A percentile compares a stretch with the other conserved stretches of the same genome.
Conservation (phyloP, 2,113 vertebrate genomes). For the Mormyrus lacerda region DNA sequence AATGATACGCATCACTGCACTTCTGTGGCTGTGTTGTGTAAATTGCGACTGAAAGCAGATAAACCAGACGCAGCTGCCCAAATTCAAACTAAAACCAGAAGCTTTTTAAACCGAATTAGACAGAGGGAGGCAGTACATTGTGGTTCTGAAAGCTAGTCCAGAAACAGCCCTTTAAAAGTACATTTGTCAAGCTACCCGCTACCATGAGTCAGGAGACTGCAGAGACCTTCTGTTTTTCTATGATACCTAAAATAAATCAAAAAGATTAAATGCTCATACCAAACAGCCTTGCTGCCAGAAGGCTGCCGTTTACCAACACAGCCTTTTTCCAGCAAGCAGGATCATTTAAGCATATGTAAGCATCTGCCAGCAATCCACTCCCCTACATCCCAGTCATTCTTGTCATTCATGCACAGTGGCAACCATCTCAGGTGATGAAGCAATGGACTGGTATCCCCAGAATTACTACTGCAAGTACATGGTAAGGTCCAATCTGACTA, state of each 20-base stretch:
- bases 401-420: not conserved
- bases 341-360: not conserved
- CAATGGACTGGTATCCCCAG: not conserved
- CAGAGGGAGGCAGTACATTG: not conserved
- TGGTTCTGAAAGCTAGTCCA: not conserved
- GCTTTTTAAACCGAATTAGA: not conserved
- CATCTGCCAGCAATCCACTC: not conserved
- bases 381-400: not conserved
- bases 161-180: not conserved
- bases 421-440: not conserved
- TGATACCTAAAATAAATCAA: not conserved
- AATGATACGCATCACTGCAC: not conserved
- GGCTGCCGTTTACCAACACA: not conserved
- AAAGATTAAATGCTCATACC: not conserved
- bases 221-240: not conserved
- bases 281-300: conserved; percentile 1
- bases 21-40: not conserved
- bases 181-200: not conserved
- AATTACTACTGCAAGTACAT: too few species aligned
- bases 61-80: not conserved
- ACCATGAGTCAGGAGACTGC: not conserved
- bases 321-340: not conserved
- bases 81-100: not conserved
- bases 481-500: not conserved
- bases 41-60: not conserved